A percentile compares a stretch with the other conserved stretches of the same genome.
Conservation (phyloP, 2,888 invertebrate species). For the Aphidius colemani region DNA sequence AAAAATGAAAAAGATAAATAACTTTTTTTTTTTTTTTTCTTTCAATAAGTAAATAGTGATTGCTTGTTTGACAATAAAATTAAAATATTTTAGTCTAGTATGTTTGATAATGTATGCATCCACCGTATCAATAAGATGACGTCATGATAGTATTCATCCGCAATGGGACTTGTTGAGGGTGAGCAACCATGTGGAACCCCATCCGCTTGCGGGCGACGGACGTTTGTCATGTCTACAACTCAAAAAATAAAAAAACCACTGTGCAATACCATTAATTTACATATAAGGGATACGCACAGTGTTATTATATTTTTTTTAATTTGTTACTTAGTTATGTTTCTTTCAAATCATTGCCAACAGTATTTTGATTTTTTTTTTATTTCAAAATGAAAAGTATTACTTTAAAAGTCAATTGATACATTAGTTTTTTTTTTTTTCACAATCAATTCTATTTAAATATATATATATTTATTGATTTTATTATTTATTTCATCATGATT, state of each 20-base stretch:
- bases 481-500: conserved; percentile 15
- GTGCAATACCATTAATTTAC: conserved; percentile 26
- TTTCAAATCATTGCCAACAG: too few relatives aligned
- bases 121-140: conserved; percentile 54
- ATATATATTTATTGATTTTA: conserved; percentile 8
- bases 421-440: not conserved
- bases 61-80: conserved; percentile 18
- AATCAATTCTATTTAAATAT: not conserved
- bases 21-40: not conserved
- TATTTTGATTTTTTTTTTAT: too few relatives aligned
- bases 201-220: conserved; percentile 45
- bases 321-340: not conserved
- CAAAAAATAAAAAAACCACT: conserved; percentile 7
- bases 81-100: conserved; percentile 28
- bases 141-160: conserved; percentile 52
- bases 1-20: too few relatives aligned
- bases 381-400: too few relatives aligned
- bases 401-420: not conserved
- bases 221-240: conserved; percentile 25
- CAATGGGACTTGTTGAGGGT: conserved; percentile 54
- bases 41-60: conserved; percentile 9
- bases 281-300: conserved; percentile 1
- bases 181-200: conserved; percentile 58
- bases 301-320: not conserved
- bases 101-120: conserved; percentile 54